phyloP scores from a whole-genome alignment of 2,113 vertebrate species.

The Macrotus californicus region DNA sequence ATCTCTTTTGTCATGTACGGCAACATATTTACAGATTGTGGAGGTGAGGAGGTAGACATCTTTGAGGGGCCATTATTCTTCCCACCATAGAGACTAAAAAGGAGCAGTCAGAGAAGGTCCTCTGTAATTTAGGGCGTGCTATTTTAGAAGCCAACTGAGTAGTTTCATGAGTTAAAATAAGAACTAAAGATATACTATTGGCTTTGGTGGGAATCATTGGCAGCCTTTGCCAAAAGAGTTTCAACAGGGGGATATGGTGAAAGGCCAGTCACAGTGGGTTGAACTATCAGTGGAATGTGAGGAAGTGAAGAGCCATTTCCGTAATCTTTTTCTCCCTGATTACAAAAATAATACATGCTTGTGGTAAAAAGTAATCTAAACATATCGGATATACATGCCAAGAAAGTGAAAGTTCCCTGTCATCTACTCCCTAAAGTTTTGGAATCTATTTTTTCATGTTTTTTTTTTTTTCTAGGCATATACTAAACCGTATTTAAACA shows the following conservation, averaged over 20 bases:
- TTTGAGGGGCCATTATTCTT: not conserved
- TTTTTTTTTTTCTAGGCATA: not conserved
- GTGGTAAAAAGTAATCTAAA: not conserved
- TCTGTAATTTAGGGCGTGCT: not conserved
- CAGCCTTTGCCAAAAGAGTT: constrained; percentile 16
- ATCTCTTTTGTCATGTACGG: not conserved
- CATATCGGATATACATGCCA: not conserved
- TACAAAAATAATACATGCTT: constrained; percentile 10
- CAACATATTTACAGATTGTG: not conserved
- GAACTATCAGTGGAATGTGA: constrained; percentile 1
- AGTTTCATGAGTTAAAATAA: constrained; percentile 21
- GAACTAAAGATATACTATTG: constrained; percentile 24
- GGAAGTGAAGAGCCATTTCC: not conserved
- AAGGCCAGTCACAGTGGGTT: constrained; percentile 7
- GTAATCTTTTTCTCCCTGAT: not conserved
- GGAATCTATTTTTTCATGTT: not conserved
- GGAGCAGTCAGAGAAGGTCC: not conserved
- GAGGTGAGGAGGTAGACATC: not conserved
- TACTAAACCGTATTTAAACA: not conserved
- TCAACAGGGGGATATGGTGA: not conserved
- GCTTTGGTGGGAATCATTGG: constrained; percentile 28
- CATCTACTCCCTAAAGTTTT: constrained; percentile 18
- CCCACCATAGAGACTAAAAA: not conserved
- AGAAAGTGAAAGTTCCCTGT: constrained; percentile 16
- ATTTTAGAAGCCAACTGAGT: constrained; percentile 1